Percentiles rank a stretch among this genome's conserved stretches.
Evolutionary conservation across 2,113 vertebrate genomes (phyloP).

Genomic region (Acrocephalus kingi): DNA sequence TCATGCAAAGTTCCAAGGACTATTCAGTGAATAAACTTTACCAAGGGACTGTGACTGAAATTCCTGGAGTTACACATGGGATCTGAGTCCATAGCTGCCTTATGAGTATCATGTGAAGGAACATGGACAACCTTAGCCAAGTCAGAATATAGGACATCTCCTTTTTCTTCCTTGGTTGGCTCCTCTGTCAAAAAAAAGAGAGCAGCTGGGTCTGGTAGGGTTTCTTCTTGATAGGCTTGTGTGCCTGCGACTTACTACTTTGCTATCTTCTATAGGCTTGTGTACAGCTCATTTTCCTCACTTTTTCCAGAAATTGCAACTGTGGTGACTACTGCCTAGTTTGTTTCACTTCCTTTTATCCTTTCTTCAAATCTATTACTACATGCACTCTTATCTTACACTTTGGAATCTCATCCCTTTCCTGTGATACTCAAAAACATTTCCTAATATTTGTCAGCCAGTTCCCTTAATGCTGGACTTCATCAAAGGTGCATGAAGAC

Average conservation of each 20-base stretch:
- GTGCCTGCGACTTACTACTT: neutral
- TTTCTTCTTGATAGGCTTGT: neutral
- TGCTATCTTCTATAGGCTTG: neutral
- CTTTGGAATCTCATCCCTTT: neutral
- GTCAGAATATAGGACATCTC: neutral
- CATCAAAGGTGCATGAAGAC: neutral
- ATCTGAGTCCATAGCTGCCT: neutral
- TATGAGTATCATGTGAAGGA: neutral
- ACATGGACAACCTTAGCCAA: neutral
- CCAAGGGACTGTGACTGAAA: neutral
- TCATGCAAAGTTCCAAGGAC: neutral
- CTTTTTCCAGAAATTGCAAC: neutral
- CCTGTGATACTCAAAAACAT: neutral
- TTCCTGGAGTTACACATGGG: neutral
- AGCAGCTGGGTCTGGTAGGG: neutral
- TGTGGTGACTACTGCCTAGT: neutral
- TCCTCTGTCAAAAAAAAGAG: neutral
- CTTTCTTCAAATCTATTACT: neutral
- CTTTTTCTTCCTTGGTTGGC: neutral
- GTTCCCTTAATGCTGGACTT: neutral
- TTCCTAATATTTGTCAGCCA: neutral
- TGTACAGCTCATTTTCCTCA: fast-evolving
- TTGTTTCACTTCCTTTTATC: neutral
- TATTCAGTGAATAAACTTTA: neutral
- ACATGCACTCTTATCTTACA: neutral